A percentile compares a stretch with the other conserved stretches of the same genome.
Evolutionary conservation across 2,888 invertebrate genomes (phyloP).

Genomic region (Chloroclystis v-ata): DNA sequence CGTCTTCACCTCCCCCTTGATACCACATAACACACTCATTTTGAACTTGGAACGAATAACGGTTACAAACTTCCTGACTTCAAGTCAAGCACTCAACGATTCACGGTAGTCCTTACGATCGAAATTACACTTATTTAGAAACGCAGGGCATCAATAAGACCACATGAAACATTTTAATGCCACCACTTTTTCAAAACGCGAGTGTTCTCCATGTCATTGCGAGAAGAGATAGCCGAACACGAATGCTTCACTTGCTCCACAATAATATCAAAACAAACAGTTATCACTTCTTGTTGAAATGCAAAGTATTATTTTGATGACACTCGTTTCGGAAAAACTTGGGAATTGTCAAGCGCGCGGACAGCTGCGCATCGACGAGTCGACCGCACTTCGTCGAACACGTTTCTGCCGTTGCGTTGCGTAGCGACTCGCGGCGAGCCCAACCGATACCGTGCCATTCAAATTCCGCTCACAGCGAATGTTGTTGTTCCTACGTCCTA

Average conservation of each 20-base stretch:
- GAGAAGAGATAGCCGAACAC: constrained; percentile 73
- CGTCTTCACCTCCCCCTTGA: constrained; percentile 77
- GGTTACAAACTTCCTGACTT: constrained; percentile 43
- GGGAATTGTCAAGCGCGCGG: constrained; percentile 68
- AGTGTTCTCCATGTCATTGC: constrained; percentile 77
- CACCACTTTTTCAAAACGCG: constrained; percentile 75
- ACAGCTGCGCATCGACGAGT: constrained; percentile 76
- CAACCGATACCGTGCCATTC: constrained; percentile 57
- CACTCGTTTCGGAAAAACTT: constrained; percentile 73
- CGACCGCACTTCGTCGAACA: constrained; percentile 78
- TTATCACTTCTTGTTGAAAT: constrained; percentile 70
- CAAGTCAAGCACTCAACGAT: constrained; percentile 66
- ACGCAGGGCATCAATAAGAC: constrained; percentile 68
- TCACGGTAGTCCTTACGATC: constrained; percentile 72
- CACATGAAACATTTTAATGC: constrained; percentile 76
- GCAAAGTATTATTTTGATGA: constrained; percentile 73
- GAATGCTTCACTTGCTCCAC: constrained; percentile 66
- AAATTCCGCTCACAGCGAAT: constrained; percentile 61
- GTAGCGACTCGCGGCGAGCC: constrained; percentile 34
- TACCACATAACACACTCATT: constrained; percentile 76
- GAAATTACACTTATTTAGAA: constrained; percentile 70
- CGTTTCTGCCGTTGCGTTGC: constrained; percentile 63
- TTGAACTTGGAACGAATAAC: constrained; percentile 71
- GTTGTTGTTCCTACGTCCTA: constrained; percentile 61
- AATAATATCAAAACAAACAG: constrained; percentile 68